These are phyloP conservation scores for Sardina pilchardus DNA, from an alignment of 2,113 vertebrate genomes.

Conservation along the genomic window DNA sequence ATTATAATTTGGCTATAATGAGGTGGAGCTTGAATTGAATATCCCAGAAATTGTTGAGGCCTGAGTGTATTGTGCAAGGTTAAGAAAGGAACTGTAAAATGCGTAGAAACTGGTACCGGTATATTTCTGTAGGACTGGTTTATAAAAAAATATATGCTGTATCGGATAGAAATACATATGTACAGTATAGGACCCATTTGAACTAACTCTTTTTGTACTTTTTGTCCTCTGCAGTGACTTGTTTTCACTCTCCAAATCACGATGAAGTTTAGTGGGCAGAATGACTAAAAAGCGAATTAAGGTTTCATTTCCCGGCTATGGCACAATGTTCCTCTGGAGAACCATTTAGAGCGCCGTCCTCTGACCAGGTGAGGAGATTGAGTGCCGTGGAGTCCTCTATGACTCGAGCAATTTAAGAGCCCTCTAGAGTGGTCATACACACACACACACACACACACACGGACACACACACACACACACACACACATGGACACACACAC, in stretches of 20 bases:
- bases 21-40: background rate
- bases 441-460: background rate
- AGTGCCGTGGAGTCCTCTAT: slow-evolving; percentile 58
- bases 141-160: background rate
- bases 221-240: slow-evolving; percentile 41
- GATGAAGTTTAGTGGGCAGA: slow-evolving; percentile 62
- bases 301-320: slow-evolving; percentile 68
- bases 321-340: slow-evolving; percentile 67
- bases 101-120: background rate
- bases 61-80: background rate
- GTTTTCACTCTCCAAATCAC: slow-evolving; percentile 47
- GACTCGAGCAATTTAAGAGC: slow-evolving; percentile 60
- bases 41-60: background rate
- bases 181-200: background rate
- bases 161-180: background rate
- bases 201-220: slow-evolving; percentile 10
- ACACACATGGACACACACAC: slow-evolving; percentile 18
- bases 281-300: slow-evolving; percentile 67
- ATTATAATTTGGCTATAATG: background rate
- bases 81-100: background rate
- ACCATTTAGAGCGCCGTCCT: slow-evolving; percentile 60
- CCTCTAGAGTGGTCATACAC: slow-evolving; percentile 30
- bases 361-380: slow-evolving; percentile 58
- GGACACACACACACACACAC: background rate
- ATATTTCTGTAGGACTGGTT: background rate